phyloP scores from a whole-genome alignment of 2,888 invertebrate species.

The Malachius bipustulatus region DNA sequence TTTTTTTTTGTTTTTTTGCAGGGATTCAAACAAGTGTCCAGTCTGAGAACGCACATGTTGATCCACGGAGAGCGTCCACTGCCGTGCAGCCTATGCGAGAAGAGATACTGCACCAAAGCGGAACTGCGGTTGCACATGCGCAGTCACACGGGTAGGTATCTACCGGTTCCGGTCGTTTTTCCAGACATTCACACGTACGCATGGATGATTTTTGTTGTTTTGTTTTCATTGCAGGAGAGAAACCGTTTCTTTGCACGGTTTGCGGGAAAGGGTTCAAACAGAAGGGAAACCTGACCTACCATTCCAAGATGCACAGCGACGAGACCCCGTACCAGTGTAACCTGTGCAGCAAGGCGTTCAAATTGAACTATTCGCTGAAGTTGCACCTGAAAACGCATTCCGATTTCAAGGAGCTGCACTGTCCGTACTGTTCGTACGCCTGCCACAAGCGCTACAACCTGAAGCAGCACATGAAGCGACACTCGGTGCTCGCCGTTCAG shows the following conservation, averaged over 20 bases:
- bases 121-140: constrained; percentile 30
- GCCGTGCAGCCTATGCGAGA: constrained; percentile 27
- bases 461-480: constrained; percentile 29
- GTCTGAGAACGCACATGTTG: constrained; percentile 30
- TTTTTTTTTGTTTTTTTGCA: constrained; percentile 10
- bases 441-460: constrained; percentile 28
- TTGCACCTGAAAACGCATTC: constrained; percentile 29
- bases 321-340: constrained; percentile 28
- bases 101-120: constrained; percentile 29
- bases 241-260: constrained; percentile 27
- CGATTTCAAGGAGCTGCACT: constrained; percentile 31
- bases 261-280: constrained; percentile 30
- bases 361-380: constrained; percentile 27
- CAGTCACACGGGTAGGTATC: constrained; percentile 32
- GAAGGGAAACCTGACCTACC: constrained; percentile 29
- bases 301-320: constrained; percentile 27
- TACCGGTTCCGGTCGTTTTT: too few relatives aligned
- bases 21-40: constrained; percentile 29
- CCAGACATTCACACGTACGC: too few relatives aligned
- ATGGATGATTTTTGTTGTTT: too few relatives aligned
- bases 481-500: too few relatives aligned
- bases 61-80: constrained; percentile 28
- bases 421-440: constrained; percentile 28
- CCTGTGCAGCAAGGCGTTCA: constrained; percentile 28
- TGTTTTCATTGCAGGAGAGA: too few relatives aligned